Conservation (phyloP, 2,888 invertebrate genomes). For the Chorisops tibialis region DNA sequence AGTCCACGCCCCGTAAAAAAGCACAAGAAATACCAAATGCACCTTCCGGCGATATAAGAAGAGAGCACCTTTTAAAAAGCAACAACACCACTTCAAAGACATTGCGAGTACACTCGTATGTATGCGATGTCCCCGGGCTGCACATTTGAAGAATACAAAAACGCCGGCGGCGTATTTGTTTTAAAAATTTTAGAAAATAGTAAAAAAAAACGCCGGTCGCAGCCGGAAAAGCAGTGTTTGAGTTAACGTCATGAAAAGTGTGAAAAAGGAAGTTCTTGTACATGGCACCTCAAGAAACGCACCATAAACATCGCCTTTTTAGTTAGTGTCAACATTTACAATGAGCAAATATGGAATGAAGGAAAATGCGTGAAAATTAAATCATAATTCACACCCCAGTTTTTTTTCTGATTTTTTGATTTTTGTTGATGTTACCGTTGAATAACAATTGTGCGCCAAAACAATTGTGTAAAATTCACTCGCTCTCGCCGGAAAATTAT, state of each 20-base stretch:
- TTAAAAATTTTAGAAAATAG: slow-evolving; percentile 27
- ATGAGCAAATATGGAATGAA: background rate
- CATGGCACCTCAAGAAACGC: slow-evolving; percentile 28
- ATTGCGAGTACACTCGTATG: no score
- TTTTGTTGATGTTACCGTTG: no score
- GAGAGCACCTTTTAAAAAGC: no score
- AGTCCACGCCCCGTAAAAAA: slow-evolving; percentile 4
- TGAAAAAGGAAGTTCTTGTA: slow-evolving; percentile 38
- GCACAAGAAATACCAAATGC: slow-evolving; percentile 11
- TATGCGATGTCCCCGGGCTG: no score
- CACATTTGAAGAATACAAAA: slow-evolving; percentile 25
- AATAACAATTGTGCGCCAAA: no score
- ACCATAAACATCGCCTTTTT: background rate
- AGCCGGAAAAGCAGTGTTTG: slow-evolving; percentile 35
- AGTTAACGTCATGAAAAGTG: slow-evolving; percentile 33
- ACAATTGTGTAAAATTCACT: no score
- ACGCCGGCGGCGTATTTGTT: slow-evolving; percentile 25
- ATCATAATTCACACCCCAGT: slow-evolving; percentile 12
- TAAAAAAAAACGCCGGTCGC: slow-evolving; percentile 29
- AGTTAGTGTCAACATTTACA: slow-evolving; percentile 15
- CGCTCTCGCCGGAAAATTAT: no score
- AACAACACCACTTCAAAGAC: slow-evolving; percentile 3
- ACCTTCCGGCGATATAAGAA: slow-evolving; percentile 8
- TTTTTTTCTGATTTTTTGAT: no score
- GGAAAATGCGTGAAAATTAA: slow-evolving; percentile 9